Evolutionary conservation across 2,113 vertebrate genomes (phyloP).

Genomic region (Crypturellus undulatus): DNA sequence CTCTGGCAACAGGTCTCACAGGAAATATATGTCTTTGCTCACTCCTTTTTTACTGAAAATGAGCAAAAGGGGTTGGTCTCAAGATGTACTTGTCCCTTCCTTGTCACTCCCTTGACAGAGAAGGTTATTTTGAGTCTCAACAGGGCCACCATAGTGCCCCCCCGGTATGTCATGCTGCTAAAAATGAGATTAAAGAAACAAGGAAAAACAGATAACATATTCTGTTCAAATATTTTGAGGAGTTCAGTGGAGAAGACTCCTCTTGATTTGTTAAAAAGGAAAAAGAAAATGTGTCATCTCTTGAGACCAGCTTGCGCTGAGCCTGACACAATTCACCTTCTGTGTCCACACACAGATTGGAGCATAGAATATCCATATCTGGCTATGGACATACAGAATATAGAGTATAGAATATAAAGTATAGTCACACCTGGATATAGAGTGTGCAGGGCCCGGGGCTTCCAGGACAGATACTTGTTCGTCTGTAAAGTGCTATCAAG

Average conservation of each 20-base stretch:
- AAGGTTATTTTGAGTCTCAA: background rate
- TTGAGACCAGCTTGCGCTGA: background rate
- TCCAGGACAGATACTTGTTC: background rate
- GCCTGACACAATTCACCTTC: background rate
- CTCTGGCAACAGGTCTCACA: background rate
- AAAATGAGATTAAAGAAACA: background rate
- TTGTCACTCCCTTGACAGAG: background rate
- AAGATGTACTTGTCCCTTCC: background rate
- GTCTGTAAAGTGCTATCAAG: background rate
- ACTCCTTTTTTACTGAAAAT: background rate
- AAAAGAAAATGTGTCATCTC: background rate
- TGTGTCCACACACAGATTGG: background rate
- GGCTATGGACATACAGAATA: background rate
- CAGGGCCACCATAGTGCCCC: rapidly evolving
- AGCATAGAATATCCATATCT: too few species aligned
- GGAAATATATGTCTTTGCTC: background rate
- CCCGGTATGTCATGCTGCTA: background rate
- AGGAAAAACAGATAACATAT: rapidly evolving
- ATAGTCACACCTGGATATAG: background rate
- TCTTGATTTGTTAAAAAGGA: background rate
- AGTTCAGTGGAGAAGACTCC: background rate
- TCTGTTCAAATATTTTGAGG: background rate
- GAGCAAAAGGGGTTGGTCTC: background rate
- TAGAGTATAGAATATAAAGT: background rate
- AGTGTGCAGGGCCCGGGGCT: background rate